Conservation (phyloP, 64 coral and sea anemone species). For the Stichodactyla mertensii region DNA sequence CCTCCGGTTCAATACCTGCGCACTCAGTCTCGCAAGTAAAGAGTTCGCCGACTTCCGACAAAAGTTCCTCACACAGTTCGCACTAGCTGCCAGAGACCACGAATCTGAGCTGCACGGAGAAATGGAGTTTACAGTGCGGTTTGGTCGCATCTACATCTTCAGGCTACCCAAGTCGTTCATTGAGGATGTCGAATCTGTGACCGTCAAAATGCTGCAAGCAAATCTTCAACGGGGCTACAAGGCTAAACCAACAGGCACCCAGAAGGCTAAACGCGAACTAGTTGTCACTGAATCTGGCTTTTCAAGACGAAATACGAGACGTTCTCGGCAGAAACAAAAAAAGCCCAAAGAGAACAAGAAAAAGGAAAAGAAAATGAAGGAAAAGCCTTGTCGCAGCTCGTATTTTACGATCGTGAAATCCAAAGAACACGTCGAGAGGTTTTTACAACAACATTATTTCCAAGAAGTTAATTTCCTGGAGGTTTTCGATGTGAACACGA, state of each 20-base stretch:
- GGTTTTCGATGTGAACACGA: slow-evolving; percentile 20
- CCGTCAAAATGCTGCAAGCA: slow-evolving; percentile 68
- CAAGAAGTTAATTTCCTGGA: background rate
- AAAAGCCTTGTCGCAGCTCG: slow-evolving; percentile 72
- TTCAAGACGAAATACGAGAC: background rate
- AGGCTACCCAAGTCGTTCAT: slow-evolving; percentile 87
- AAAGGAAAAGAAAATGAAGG: slow-evolving; percentile 41
- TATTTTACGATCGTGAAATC: slow-evolving; percentile 68
- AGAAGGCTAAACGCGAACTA: background rate
- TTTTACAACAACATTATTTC: slow-evolving; percentile 31
- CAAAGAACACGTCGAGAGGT: slow-evolving; percentile 34
- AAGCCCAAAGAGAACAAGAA: slow-evolving; percentile 31
- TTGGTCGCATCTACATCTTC: slow-evolving; percentile 89
- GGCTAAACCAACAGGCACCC: slow-evolving; percentile 1
- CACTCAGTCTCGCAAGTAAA: background rate
- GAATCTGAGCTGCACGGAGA: slow-evolving; percentile 56
- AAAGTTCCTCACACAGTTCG: slow-evolving; percentile 66
- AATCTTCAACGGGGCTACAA: slow-evolving; percentile 65
- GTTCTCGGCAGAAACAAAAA: background rate
- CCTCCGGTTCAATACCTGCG: background rate
- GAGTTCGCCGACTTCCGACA: slow-evolving; percentile 49
- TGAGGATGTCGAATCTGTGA: slow-evolving; percentile 77
- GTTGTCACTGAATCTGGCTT: background rate
- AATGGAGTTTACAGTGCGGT: slow-evolving; percentile 75
- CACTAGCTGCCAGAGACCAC: slow-evolving; percentile 70